Evolutionary conservation across 2,888 invertebrate genomes (phyloP), one percentile per base, ranked within the genome.

Genomic region (Phyllotreta cruciferae): DNA sequence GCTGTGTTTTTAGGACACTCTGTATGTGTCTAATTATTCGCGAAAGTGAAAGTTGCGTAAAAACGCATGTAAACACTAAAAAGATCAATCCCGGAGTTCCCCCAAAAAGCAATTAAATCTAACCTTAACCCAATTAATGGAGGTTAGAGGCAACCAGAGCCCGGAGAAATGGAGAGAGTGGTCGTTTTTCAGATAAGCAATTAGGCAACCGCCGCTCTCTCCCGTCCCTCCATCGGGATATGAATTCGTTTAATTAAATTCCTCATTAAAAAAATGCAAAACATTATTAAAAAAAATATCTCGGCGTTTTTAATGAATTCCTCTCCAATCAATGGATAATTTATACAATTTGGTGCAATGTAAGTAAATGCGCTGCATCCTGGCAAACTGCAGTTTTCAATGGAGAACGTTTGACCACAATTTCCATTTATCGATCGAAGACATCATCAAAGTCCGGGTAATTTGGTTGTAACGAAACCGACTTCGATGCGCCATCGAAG

Each of bases 201-300:
- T 55, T 55, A 55, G 55, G 55, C 55, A 13, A 39, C 39, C 24
- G 24, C 24, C 24, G 24, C 24, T 24, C 24, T 41, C 54, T 39
- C 38, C 39, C 14, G 8, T 41, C 54, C 41, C 42, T 36, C 50
- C 35, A 36, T 50, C 10, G 35, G 36, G 7, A 34, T 38, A 37
- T 52, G 57, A 52, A 45, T 55, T 60, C 42, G 39, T 64, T 56
- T 52, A 60, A 64, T 64, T 60, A 60, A 56, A 52, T 56, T 44
- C 36, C 44, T 50, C 50, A 24, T 24, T 24, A 24, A 24, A 24
- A 24, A 24, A 24, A 24, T 24, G 24, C 24, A 4, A 24, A 24
- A 24, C 24, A 24, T 50, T 60, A 60, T 60, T 55, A 39, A 56
- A 64, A 64, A 50, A 47, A 24, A 24, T 9, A 4, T 41, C 2